These are phyloP conservation scores for Scaptomyza parva DNA, from an alignment of 2,888 invertebrate species.

Conservation along the genomic window DNA sequence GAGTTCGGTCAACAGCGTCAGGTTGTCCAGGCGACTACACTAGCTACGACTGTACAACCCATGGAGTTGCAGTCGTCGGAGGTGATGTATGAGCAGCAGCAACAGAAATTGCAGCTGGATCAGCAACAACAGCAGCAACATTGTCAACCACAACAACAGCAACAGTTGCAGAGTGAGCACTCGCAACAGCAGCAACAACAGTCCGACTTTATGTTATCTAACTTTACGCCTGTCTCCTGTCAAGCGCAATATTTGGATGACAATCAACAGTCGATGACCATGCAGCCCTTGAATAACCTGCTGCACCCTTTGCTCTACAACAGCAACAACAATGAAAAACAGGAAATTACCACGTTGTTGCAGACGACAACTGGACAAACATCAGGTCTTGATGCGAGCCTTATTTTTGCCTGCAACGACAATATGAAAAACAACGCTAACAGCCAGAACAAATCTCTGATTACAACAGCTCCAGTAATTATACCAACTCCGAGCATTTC, in stretches of 20 bases:
- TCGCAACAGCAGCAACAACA: conserved; percentile 56
- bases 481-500: conserved; percentile 48
- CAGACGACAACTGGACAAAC: conserved; percentile 38
- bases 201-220: conserved; percentile 61
- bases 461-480: conserved; percentile 16
- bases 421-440: conserved; percentile 73
- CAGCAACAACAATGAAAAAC: conserved; percentile 40
- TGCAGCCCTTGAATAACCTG: conserved; percentile 68
- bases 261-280: conserved; percentile 46
- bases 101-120: conserved; percentile 27
- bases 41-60: conserved; percentile 17
- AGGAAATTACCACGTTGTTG: conserved; percentile 48
- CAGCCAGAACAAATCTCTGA: conserved; percentile 59
- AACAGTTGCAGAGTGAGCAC: conserved; percentile 4
- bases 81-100: conserved; percentile 38
- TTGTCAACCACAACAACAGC: conserved; percentile 14
- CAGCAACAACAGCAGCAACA: conserved; percentile 36
- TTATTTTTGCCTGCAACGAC: conserved; percentile 82
- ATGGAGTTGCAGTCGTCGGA: conserved; percentile 39
- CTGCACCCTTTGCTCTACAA: conserved; percentile 54
- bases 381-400: conserved; percentile 61
- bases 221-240: conserved; percentile 62
- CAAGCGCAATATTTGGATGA: conserved; percentile 61
- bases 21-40: conserved; percentile 34
- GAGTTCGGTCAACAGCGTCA: conserved; percentile 87